Percentiles rank a stretch among this genome's conserved stretches.
phyloP scores from a whole-genome alignment of 2,888 invertebrate species.

The Tenthredo livida region DNA sequence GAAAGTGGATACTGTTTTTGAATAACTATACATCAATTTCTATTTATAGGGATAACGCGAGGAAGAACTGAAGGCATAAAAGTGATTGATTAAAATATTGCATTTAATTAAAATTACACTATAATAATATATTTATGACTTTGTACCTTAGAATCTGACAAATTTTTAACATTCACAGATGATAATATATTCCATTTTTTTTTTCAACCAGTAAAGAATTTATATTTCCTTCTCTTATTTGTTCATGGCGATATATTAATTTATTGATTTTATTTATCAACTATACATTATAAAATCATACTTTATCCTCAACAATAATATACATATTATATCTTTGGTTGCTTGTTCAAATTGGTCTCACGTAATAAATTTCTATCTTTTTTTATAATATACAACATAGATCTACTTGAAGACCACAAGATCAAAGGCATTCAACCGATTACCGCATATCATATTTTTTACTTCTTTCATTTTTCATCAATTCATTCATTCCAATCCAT shows the following conservation, averaged over 20 bases:
- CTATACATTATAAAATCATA: slow-evolving; percentile 67
- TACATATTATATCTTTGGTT: slow-evolving; percentile 13
- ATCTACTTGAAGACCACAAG: background rate
- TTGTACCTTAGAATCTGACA: slow-evolving; percentile 32
- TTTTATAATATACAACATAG: background rate
- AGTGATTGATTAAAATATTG: slow-evolving; percentile 29
- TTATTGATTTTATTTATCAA: slow-evolving; percentile 68
- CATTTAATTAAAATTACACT: slow-evolving; percentile 39
- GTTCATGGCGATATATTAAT: slow-evolving; percentile 67
- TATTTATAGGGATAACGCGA: background rate
- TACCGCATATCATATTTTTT: background rate
- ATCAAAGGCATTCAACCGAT: background rate
- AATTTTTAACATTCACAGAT: background rate
- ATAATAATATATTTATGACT: background rate
- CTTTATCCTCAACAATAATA: slow-evolving; percentile 2
- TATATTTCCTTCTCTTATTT: slow-evolving; percentile 69
- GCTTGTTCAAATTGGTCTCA: background rate
- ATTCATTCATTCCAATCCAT: background rate
- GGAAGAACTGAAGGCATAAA: background rate
- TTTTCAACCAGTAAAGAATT: background rate
- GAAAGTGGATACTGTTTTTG: background rate
- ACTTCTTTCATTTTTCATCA: background rate
- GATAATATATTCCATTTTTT: background rate
- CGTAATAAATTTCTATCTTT: background rate
- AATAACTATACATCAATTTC: background rate